These are phyloP conservation scores for Ursus arctos DNA, from an alignment of 2,113 vertebrate genomes.

Conservation along the genomic window DNA sequence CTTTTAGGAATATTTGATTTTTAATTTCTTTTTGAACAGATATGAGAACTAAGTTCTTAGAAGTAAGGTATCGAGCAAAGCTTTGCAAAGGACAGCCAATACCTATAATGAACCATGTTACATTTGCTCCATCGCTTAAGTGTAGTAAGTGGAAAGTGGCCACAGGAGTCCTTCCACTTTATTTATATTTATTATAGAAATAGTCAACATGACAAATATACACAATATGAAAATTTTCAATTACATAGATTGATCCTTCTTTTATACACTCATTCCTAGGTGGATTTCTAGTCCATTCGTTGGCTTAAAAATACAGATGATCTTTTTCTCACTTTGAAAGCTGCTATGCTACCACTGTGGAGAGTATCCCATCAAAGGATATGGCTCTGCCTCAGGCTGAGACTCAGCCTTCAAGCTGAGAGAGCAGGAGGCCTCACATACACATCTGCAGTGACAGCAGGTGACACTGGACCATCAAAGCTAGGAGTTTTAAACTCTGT, in stretches of 20 bases:
- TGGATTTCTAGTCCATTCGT: not conserved
- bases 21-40: not conserved
- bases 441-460: not conserved
- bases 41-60: not conserved
- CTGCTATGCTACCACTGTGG: not conserved
- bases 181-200: not conserved
- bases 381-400: not conserved
- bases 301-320: not conserved
- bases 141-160: not conserved
- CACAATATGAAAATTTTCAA: not conserved
- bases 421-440: not conserved
- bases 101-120: not conserved
- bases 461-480: not conserved
- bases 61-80: not conserved
- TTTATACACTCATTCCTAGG: not conserved
- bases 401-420: not conserved
- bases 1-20: not conserved
- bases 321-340: not conserved
- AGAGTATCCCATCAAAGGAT: not conserved
- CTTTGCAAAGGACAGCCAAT: not conserved
- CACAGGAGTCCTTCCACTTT: not conserved
- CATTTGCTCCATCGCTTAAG: not conserved
- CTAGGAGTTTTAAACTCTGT: not conserved
- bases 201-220: not conserved
- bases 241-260: not conserved